These are phyloP conservation scores for Channa maculata DNA, from an alignment of 2,113 vertebrate species.

Conservation along the genomic window DNA sequence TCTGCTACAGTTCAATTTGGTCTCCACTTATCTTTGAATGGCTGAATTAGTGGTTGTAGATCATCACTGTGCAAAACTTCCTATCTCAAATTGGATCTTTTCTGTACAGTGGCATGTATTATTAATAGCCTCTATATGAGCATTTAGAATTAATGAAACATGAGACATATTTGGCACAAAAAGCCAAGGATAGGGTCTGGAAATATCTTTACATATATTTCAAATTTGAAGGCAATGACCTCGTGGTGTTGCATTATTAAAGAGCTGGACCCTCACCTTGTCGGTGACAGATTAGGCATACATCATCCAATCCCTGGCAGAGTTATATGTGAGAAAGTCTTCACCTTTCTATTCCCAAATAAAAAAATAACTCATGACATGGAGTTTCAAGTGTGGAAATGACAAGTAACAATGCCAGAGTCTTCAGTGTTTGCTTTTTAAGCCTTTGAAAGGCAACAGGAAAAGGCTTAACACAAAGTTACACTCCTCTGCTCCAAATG, in stretches of 20 bases:
- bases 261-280: slow-evolving; percentile 30
- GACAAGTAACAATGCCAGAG: slow-evolving; percentile 5
- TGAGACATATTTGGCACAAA: slow-evolving; percentile 68
- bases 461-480: slow-evolving; percentile 43
- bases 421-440: slow-evolving; percentile 23
- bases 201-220: slow-evolving; percentile 57
- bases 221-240: slow-evolving; percentile 44
- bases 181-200: slow-evolving; percentile 32
- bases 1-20: slow-evolving; percentile 65
- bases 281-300: background rate
- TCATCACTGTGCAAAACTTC: slow-evolving; percentile 62
- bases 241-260: slow-evolving; percentile 46
- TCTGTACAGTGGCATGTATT: slow-evolving; percentile 50
- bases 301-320: slow-evolving; percentile 26
- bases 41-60: slow-evolving; percentile 72
- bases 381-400: slow-evolving; percentile 12
- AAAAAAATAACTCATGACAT: slow-evolving; percentile 5
- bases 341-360: slow-evolving; percentile 6
- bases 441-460: slow-evolving; percentile 37
- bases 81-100: slow-evolving; percentile 67
- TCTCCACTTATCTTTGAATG: slow-evolving; percentile 73
- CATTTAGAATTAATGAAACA: slow-evolving; percentile 66
- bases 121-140: slow-evolving; percentile 55
- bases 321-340: slow-evolving; percentile 2
- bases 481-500: slow-evolving; percentile 39